Conservation (phyloP, 2,888 invertebrate species). For the Heliconius aoede region DNA sequence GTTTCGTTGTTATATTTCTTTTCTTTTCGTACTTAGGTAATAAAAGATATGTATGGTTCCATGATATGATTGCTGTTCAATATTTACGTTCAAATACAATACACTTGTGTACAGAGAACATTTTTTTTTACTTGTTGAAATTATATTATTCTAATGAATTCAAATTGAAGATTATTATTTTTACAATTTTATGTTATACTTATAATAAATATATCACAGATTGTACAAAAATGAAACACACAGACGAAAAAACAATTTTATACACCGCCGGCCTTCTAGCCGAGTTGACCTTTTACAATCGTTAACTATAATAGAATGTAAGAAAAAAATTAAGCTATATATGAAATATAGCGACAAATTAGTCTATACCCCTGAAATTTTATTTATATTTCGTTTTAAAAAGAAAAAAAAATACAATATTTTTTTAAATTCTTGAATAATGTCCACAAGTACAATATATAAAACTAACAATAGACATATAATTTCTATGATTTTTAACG, state of each 20-base stretch:
- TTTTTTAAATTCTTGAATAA: background rate
- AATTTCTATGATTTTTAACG: background rate
- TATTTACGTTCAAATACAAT: constrained; percentile 52
- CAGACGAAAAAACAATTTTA: constrained; percentile 52
- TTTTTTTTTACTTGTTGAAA: constrained; percentile 11
- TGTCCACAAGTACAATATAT: background rate
- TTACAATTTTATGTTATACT: constrained; percentile 69
- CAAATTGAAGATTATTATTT: constrained; percentile 58
- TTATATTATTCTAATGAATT: constrained; percentile 35
- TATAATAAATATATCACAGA: constrained; percentile 84
- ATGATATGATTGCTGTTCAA: constrained; percentile 72
- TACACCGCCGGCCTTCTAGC: constrained; percentile 51
- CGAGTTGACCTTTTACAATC: constrained; percentile 51
- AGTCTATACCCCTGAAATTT: background rate
- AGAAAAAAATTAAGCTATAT: background rate
- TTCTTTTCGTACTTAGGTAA: constrained; percentile 55
- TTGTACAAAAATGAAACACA: constrained; percentile 75
- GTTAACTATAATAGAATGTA: background rate
- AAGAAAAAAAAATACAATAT: background rate
- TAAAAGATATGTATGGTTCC: constrained; percentile 78
- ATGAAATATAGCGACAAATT: background rate
- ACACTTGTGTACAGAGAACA: constrained; percentile 51
- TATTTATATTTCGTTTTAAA: no score
- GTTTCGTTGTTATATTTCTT: constrained; percentile 67
- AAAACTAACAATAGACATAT: background rate